These are phyloP conservation scores for Urosaurus nigricauda DNA, from an alignment of 2,797 vertebrate species.

Conservation along the genomic window DNA sequence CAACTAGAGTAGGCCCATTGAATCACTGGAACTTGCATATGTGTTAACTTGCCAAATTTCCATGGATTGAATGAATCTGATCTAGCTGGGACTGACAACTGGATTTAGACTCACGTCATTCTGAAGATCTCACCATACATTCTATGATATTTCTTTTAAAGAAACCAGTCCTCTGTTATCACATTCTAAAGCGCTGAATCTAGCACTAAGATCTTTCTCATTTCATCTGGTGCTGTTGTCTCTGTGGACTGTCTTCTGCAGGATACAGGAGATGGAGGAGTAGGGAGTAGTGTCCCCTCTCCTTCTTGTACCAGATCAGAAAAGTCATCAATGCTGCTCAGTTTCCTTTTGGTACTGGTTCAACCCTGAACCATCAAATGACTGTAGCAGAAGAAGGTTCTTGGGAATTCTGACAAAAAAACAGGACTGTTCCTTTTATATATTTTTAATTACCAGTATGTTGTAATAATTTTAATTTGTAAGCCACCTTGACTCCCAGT, in stretches of 20 bases:
- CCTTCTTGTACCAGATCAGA: background rate
- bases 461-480: too few species aligned
- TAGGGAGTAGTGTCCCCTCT: background rate
- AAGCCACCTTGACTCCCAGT: too few species aligned
- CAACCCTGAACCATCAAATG: background rate
- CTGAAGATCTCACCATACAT: background rate
- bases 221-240: background rate
- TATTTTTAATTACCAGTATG: too few species aligned
- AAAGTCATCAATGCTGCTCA: background rate
- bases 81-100: too few species aligned
- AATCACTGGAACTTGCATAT: too few species aligned
- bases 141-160: background rate
- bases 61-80: too few species aligned
- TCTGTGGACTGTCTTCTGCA: background rate
- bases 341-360: background rate
- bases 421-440: too few species aligned
- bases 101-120: background rate
- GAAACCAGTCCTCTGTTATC: background rate
- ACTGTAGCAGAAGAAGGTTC: background rate
- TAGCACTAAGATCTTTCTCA: background rate
- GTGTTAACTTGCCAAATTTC: too few species aligned
- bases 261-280: background rate
- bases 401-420: slow-evolving; percentile 5
- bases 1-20: too few species aligned
- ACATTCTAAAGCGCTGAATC: background rate